Evolutionary conservation across 2,888 invertebrate genomes (phyloP).

Genomic region (Sarcophaga caerulescens): DNA sequence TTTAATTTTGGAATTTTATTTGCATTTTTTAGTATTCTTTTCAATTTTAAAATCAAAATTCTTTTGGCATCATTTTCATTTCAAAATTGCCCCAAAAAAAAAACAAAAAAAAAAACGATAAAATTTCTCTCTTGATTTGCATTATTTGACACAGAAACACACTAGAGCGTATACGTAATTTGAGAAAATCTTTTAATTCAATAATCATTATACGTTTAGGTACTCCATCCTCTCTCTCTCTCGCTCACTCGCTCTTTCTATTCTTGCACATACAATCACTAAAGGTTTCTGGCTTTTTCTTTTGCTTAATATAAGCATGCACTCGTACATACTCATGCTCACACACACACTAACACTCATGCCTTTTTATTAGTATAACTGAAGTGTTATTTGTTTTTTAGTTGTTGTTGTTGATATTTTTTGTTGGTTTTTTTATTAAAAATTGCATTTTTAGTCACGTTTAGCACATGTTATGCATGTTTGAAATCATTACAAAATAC

Average conservation of each 20-base stretch:
- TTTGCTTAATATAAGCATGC: neutral
- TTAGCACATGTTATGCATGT: conserved; percentile 68
- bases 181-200: conserved; percentile 53
- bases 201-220: conserved; percentile 65
- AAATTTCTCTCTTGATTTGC: neutral
- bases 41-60: neutral
- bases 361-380: neutral
- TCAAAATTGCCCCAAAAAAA: neutral
- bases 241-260: neutral
- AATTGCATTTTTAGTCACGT: conserved; percentile 66
- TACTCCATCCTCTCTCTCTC: neutral
- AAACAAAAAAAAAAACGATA: no score
- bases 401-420: neutral
- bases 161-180: conserved; percentile 49
- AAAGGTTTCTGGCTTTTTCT: neutral
- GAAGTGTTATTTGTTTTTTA: neutral
- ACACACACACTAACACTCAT: no score
- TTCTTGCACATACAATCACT: neutral
- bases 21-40: neutral
- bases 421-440: conserved; percentile 40
- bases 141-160: neutral
- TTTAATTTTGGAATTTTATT: no score
- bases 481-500: conserved; percentile 68
- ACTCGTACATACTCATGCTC: neutral
- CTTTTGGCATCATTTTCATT: neutral